Percentiles rank a stretch among this genome's conserved stretches.
phyloP scores from a whole-genome alignment of 2,888 invertebrate species.

The Luffia ferchaultella region DNA sequence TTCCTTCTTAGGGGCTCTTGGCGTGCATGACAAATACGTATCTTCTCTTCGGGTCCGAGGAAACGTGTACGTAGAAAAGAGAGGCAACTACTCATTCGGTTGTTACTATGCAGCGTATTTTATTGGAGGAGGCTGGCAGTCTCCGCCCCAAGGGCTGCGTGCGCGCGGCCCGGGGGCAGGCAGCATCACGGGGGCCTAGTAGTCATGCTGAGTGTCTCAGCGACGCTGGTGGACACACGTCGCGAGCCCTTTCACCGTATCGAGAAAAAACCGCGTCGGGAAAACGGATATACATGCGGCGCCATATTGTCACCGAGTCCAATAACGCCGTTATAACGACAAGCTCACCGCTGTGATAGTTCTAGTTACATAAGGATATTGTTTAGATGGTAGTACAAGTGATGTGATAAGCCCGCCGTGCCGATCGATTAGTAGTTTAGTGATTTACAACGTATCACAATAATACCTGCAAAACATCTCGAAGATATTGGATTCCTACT shows the following conservation, averaged over 20 bases:
- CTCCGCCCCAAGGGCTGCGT: conserved; percentile 47
- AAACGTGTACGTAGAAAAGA: not conserved
- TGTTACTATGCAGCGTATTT: conserved; percentile 46
- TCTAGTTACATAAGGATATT: conserved; percentile 40
- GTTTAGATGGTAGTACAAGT: not conserved
- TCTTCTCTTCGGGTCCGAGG: conserved; percentile 23
- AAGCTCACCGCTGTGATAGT: conserved; percentile 49
- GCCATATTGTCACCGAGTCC: conserved; percentile 21
- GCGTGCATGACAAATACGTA: conserved; percentile 21
- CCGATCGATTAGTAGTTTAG: conserved; percentile 1
- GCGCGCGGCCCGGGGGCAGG: conserved; percentile 55
- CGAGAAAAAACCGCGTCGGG: conserved; percentile 50
- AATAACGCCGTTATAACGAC: conserved; percentile 45
- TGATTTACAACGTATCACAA: not conserved
- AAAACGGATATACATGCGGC: conserved; percentile 35
- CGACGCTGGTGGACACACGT: conserved; percentile 58
- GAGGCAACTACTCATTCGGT: conserved; percentile 40
- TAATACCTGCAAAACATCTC: not conserved
- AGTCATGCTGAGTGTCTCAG: conserved; percentile 65
- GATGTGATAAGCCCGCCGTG: conserved; percentile 2
- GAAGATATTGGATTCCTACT: too few relatives aligned
- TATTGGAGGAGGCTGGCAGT: conserved; percentile 42
- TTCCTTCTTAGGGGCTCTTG: conserved; percentile 40
- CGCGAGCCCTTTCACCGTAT: conserved; percentile 48
- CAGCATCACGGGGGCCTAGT: conserved; percentile 62